Percentiles rank a stretch among this genome's conserved stretches.
Evolutionary conservation across 2,888 invertebrate species (phyloP).

Genomic region (Entomobrya proxima): DNA sequence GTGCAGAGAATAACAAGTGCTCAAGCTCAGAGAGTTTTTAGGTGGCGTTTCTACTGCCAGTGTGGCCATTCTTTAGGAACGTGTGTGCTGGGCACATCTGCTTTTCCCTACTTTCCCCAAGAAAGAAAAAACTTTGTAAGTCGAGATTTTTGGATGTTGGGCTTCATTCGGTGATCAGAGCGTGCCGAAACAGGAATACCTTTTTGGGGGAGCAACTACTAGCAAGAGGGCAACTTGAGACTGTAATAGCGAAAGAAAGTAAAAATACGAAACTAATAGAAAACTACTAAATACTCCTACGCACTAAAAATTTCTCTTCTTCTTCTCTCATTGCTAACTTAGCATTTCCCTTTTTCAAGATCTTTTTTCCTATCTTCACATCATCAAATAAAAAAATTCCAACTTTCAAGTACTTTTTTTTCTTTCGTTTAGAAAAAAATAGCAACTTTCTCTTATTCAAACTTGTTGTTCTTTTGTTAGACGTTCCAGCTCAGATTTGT

Average conservation of each 20-base stretch:
- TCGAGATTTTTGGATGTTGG: conserved; percentile 38
- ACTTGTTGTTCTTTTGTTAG: no score
- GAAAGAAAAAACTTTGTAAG: conserved; percentile 35
- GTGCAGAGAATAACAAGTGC: no score
- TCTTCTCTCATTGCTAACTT: neutral
- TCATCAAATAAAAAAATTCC: neutral
- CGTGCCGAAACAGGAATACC: conserved; percentile 33
- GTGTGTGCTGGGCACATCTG: conserved; percentile 18
- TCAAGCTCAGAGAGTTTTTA: no score
- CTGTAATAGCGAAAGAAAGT: no score
- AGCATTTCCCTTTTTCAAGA: neutral
- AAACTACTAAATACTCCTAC: neutral
- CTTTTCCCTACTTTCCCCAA: conserved; percentile 45
- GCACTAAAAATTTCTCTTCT: neutral
- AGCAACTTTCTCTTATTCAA: no score
- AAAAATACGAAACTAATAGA: no score
- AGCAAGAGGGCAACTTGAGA: neutral
- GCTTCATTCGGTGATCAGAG: conserved; percentile 55
- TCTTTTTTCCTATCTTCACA: neutral
- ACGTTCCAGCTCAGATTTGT: no score
- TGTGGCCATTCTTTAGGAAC: neutral
- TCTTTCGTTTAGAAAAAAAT: neutral
- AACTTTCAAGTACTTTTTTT: neutral
- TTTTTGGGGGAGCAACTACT: neutral
- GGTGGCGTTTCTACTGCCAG: no score